phyloP scores from a whole-genome alignment of 1,140 invertebrate genomes.

The Anoplophora glabripennis region DNA sequence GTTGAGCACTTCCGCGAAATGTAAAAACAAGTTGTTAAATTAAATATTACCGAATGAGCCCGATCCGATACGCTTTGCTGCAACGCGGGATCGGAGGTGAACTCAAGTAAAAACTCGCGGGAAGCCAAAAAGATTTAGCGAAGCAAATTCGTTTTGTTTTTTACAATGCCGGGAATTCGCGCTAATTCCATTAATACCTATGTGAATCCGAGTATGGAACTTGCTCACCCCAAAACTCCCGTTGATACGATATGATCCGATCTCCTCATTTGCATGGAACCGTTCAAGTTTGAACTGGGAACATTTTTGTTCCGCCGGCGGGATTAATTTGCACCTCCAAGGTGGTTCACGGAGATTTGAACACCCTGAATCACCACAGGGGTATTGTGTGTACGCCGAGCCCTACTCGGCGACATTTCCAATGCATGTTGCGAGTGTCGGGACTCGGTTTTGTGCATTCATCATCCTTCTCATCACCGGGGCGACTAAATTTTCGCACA shows the following conservation, averaged over 20 bases:
- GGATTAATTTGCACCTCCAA: constrained; percentile 44
- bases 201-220: constrained; percentile 10
- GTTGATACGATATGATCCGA: constrained; percentile 23
- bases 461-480: too few relatives aligned
- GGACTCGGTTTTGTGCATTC: too few relatives aligned
- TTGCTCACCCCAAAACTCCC: constrained; percentile 3
- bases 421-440: constrained; percentile 1
- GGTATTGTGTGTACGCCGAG: constrained; percentile 2
- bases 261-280: constrained; percentile 34
- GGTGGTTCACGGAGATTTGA: constrained; percentile 41
- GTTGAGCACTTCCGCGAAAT: too few relatives aligned
- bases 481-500: too few relatives aligned
- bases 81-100: too few relatives aligned
- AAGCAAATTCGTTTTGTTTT: too few relatives aligned
- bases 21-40: too few relatives aligned
- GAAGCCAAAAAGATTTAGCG: too few relatives aligned
- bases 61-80: too few relatives aligned
- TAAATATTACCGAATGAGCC: too few relatives aligned
- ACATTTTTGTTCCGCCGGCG: constrained; percentile 37
- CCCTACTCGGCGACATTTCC: constrained; percentile 4
- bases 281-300: constrained; percentile 37
- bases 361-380: constrained; percentile 31
- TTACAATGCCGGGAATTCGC: too few relatives aligned
- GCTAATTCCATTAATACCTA: constrained; percentile 5
- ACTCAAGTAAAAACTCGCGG: too few relatives aligned